A percentile compares a stretch with the other conserved stretches of the same genome.
Evolutionary conservation across 2,113 vertebrate species (phyloP).

Genomic region (cattle (Bos taurus)): ARS-UCD2.0 NC_037343.1:39745001-39745500

Average conservation of each 20-base stretch:
- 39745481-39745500: background rate
- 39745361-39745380: background rate
- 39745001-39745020: background rate
- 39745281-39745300: background rate
- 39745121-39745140: fast-evolving
- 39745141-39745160: background rate
- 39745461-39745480: background rate
- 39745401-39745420: background rate
- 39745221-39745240: background rate
- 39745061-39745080: background rate
- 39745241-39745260: background rate
- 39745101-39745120: background rate
- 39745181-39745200: background rate
- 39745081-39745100: background rate
- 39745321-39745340: background rate
- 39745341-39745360: background rate
- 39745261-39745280: background rate
- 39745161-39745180: background rate
- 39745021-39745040: background rate
- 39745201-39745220: background rate
- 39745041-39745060: background rate
- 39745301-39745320: background rate
- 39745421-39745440: background rate
- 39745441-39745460: background rate
- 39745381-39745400: background rate